Base-by-base conservation (phyloP, 2,888 invertebrate species). In the Parnassius smintheus region DNA sequence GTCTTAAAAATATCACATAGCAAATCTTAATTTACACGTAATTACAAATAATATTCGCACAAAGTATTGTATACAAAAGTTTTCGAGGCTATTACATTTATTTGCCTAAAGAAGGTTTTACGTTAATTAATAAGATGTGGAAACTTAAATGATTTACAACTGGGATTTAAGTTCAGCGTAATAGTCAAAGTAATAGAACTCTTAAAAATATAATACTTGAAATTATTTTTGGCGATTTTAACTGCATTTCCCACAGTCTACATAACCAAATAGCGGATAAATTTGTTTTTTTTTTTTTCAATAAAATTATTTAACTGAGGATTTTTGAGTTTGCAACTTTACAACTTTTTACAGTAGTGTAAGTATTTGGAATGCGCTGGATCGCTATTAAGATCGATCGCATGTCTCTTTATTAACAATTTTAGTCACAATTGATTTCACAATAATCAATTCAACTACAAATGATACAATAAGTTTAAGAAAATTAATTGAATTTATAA, bases 1-100 rank as follows among this genome's bases (percentile, higher is more conserved):
- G 76, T 77, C 76, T 81, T 78, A 67, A 62, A 79, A 72, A 71
- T 73, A 74, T 76, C 80, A 77, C 76, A 79, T 76, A 73, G 66
- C 67, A 67, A 67, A 65, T 53, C 57, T 50, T 56, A 60, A 51
- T 64, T 55, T 55, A 59, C 46, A 56, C 51, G 53, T 49, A 58
- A 60, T 35, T 35, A 35, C 35, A 35, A 35, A 35, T 54, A 50
- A 48, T 72, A 68, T 68, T 65, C 68, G 68, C 65, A 60, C 66
- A 71, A 70, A 70, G 66, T 67, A 68, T 62, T 61, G 58, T 63
- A 22, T 41, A 11, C 52, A 53, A 12, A 13, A 25, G 13, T 52
- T 9, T 13, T 46, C 22, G 48, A 3, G 49, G 25, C 18, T 35
- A 35, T 35, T 44, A 53, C 2, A 52, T 7, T 61, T 13, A 60